Evolutionary conservation across 2,797 vertebrate genomes (phyloP).

Genomic region (Rhinophrynus dorsalis): DNA sequence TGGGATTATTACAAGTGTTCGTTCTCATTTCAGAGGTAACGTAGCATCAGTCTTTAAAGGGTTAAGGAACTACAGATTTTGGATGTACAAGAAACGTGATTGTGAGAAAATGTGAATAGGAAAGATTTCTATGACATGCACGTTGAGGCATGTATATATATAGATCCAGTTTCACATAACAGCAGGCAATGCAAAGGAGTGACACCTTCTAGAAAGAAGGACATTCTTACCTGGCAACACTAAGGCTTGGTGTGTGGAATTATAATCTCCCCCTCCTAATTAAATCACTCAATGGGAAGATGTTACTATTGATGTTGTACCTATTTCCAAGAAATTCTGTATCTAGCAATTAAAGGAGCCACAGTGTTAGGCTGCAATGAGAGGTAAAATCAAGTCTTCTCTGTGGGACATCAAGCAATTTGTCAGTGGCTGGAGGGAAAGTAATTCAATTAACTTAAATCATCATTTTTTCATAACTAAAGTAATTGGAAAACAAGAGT

Average conservation of each 20-base stretch:
- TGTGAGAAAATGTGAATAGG: background rate
- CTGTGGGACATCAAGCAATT: background rate
- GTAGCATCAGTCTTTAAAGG: no score
- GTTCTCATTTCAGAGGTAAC: no score
- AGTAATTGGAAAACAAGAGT: background rate
- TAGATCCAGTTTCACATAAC: background rate
- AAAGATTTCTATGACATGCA: background rate
- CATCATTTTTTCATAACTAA: background rate
- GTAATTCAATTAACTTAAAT: background rate
- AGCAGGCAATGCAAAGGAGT: background rate
- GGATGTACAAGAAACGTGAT: no score
- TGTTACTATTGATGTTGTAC: slow-evolving; percentile 14
- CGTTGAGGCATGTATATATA: slow-evolving; percentile 15
- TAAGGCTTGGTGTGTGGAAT: slow-evolving; percentile 1
- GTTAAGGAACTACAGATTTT: no score
- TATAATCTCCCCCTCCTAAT: slow-evolving; percentile 19
- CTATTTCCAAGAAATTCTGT: slow-evolving; percentile 3
- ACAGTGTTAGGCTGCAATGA: background rate
- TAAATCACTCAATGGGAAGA: slow-evolving; percentile 22
- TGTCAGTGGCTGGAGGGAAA: background rate
- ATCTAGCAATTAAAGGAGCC: slow-evolving; percentile 14
- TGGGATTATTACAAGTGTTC: no score
- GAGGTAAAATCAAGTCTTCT: background rate
- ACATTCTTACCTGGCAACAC: slow-evolving; percentile 27
- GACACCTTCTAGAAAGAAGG: slow-evolving; percentile 6